Evolutionary conservation across 2,888 invertebrate species (phyloP).

Genomic region (Pemphredon lugubris): DNA sequence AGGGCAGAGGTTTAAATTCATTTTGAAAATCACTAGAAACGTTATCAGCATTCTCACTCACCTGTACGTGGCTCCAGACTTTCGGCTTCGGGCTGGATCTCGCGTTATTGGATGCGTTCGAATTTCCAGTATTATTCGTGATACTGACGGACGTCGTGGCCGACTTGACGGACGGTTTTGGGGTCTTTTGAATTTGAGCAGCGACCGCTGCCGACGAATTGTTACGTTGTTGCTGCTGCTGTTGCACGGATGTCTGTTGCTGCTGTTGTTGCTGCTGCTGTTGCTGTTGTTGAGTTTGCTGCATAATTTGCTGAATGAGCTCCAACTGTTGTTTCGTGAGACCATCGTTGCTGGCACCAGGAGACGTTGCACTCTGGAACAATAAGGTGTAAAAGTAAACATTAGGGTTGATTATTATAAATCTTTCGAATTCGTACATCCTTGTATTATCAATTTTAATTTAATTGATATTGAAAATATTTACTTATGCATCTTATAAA

Average conservation of each 20-base stretch:
- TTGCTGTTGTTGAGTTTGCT: conserved; percentile 86
- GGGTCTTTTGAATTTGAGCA: conserved; percentile 79
- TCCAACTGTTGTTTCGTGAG: conserved; percentile 88
- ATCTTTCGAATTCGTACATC: neutral
- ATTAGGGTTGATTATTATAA: neutral
- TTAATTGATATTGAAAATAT: too few relatives aligned
- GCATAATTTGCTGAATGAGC: conserved; percentile 89
- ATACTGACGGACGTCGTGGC: conserved; percentile 72
- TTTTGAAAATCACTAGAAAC: too few relatives aligned
- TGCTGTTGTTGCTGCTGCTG: conserved; percentile 64
- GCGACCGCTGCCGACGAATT: conserved; percentile 73
- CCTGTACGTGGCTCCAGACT: conserved; percentile 83
- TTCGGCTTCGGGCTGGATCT: conserved; percentile 81
- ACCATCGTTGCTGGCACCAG: conserved; percentile 84
- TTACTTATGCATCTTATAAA: too few relatives aligned
- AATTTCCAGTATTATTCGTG: conserved; percentile 67
- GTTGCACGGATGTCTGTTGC: conserved; percentile 69
- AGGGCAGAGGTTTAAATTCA: too few relatives aligned
- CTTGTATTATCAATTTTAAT: too few relatives aligned
- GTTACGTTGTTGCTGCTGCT: conserved; percentile 70
- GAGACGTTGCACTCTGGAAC: conserved; percentile 79
- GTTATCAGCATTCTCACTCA: conserved; percentile 65
- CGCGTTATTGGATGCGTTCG: conserved; percentile 68
- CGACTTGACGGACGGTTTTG: conserved; percentile 79
- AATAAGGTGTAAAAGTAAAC: neutral